Conservation (phyloP, 2,888 invertebrate species). For the Mythimna pallens region DNA sequence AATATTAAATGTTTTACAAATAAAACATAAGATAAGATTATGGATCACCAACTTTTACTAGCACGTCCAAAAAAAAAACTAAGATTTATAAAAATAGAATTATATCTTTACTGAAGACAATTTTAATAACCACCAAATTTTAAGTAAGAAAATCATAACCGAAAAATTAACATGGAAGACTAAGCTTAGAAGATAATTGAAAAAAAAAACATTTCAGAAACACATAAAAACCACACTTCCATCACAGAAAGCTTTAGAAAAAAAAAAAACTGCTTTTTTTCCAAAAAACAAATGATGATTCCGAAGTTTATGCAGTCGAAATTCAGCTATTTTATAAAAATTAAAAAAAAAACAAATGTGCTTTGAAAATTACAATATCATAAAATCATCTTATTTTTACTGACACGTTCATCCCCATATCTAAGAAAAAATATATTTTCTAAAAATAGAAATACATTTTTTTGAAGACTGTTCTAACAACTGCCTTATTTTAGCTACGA, state of each 20-base stretch:
- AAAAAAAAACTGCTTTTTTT: slow-evolving; percentile 6
- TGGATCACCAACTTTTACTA: background rate
- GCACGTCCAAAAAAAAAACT: too few species aligned
- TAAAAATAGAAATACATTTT: too few species aligned
- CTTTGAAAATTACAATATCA: background rate
- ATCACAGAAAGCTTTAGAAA: background rate
- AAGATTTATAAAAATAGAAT: too few species aligned
- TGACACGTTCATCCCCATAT: too few species aligned
- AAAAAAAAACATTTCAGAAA: background rate
- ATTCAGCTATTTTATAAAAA: background rate
- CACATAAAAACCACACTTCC: background rate
- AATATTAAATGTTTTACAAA: background rate
- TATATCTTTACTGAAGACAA: too few species aligned
- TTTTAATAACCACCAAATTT: background rate
- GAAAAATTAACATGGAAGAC: background rate
- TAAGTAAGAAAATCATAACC: too few species aligned
- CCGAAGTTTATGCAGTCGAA: background rate
- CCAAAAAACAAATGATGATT: background rate
- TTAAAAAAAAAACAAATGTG: background rate
- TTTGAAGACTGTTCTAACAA: too few species aligned
- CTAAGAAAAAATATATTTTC: too few species aligned
- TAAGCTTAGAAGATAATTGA: background rate
- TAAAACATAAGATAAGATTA: background rate
- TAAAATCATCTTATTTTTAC: background rate
- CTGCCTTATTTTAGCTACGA: background rate